Conservation (phyloP, 2,113 vertebrate genomes). For the Nycticorax nycticorax region DNA sequence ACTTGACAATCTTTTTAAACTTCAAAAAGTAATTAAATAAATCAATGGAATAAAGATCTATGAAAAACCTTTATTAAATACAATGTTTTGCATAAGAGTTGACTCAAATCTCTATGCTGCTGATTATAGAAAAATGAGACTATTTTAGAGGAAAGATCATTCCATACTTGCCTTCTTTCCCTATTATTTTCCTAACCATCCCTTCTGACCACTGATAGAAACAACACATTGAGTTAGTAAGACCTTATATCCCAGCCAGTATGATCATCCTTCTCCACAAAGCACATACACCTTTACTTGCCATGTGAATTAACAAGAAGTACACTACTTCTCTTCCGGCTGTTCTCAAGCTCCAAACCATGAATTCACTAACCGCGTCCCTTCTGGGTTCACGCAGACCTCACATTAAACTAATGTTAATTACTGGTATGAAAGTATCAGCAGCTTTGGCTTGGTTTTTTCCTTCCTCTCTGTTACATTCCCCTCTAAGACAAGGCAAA, state of each 20-base stretch:
- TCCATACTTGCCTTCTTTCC: neutral
- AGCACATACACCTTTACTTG: fast-evolving
- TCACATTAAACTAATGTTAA: neutral
- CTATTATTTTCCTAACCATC: neutral
- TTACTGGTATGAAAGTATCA: neutral
- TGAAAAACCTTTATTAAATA: neutral
- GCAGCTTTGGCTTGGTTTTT: neutral
- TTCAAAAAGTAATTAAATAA: neutral
- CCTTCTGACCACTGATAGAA: neutral
- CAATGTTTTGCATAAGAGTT: neutral
- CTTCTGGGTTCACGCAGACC: neutral
- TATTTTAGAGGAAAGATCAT: neutral
- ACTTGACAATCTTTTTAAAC: neutral
- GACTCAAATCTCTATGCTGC: neutral
- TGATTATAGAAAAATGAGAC: neutral
- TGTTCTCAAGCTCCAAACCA: neutral
- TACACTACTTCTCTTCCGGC: neutral
- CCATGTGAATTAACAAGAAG: neutral
- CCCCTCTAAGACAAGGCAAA: neutral
- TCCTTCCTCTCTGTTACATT: neutral
- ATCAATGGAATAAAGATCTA: neutral
- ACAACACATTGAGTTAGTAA: neutral
- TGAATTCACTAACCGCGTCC: neutral
- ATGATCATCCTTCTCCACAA: neutral
- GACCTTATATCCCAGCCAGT: neutral